Base-by-base conservation (phyloP, 2,797 vertebrate species). In the Enteromius trimaculatus region DNA sequence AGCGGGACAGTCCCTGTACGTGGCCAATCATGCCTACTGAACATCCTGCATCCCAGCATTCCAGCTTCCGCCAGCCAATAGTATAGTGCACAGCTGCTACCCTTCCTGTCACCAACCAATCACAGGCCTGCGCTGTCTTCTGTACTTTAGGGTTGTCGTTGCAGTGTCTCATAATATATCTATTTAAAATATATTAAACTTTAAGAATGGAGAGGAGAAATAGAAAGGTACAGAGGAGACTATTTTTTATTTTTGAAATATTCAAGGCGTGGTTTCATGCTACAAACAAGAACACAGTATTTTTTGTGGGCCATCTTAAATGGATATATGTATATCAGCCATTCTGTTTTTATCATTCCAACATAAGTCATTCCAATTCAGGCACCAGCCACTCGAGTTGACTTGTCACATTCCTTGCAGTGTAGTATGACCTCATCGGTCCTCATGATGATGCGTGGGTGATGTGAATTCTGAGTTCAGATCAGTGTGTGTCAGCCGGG, bases 21-120 rank as follows among this genome's bases (percentile, higher is more conserved):
- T 99, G 87, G 98, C 96, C 58, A 96, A 99, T 89, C 97, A 99
- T 0, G 96, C 97, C 77, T 99, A 99, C 92, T 99, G 94, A 97
- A 92, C 91, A 87, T 81, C 81, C 82, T 31, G 77, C 44, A n/a
- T 34, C 62, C 85, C 66, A 2, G 75, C 92, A 19, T 91, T 92
- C 90, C 88, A 85, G 81, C 83, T 89, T 88, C 89, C 77, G 90
- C 91, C 90, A 88, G 87, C 89, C 92, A 89, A 90, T 90, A 90
- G 88, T 93, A 92, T 93, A 93, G 92, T 92, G 89, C 93, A 92
- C 86, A 92, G 92, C 94, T 90, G 66, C 93, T 93, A 92, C 79
- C 90, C 91, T 80, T 90, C 89, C 85, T 86, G 89, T 90, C 90
- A 85, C 90, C 90, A 89, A 92, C 92, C 87, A 92, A 89, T 93